Evolutionary conservation across 2,888 invertebrate species (phyloP).

Genomic region (Mechanitis mazaeus): DNA sequence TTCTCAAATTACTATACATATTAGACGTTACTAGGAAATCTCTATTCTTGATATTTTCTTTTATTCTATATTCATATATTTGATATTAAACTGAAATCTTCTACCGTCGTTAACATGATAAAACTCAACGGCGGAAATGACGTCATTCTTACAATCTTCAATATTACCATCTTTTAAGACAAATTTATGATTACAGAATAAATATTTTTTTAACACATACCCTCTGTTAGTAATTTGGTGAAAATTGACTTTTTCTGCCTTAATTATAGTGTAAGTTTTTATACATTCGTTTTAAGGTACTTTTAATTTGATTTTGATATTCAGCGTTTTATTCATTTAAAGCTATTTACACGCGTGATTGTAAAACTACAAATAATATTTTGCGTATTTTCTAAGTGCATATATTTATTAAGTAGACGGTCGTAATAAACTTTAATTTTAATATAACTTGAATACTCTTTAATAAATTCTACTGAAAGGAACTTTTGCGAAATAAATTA

Average conservation of each 20-base stretch:
- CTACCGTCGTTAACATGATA: slow-evolving; percentile 9
- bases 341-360: slow-evolving; percentile 40
- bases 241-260: slow-evolving; percentile 36
- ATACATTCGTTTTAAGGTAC: slow-evolving; percentile 24
- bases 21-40: slow-evolving; percentile 35
- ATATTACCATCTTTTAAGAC: slow-evolving; percentile 15
- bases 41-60: slow-evolving; percentile 23
- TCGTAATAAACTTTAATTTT: slow-evolving; percentile 16
- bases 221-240: slow-evolving; percentile 35
- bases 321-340: slow-evolving; percentile 16
- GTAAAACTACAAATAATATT: slow-evolving; percentile 24
- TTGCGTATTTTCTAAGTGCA: slow-evolving; percentile 22
- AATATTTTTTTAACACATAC: slow-evolving; percentile 20
- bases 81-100: slow-evolving; percentile 16
- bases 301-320: slow-evolving; percentile 15
- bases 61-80: slow-evolving; percentile 33
- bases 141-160: background rate
- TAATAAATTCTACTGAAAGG: slow-evolving; percentile 24
- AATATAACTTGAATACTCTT: slow-evolving; percentile 19
- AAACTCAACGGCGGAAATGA: background rate
- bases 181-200: slow-evolving; percentile 34
- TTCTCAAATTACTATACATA: slow-evolving; percentile 56
- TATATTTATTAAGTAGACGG: slow-evolving; percentile 18
- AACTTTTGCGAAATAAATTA: slow-evolving; percentile 26
- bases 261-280: slow-evolving; percentile 27